Base-by-base conservation (phyloP, 1,140 invertebrate species). In the Leucophenga varia region DNA sequence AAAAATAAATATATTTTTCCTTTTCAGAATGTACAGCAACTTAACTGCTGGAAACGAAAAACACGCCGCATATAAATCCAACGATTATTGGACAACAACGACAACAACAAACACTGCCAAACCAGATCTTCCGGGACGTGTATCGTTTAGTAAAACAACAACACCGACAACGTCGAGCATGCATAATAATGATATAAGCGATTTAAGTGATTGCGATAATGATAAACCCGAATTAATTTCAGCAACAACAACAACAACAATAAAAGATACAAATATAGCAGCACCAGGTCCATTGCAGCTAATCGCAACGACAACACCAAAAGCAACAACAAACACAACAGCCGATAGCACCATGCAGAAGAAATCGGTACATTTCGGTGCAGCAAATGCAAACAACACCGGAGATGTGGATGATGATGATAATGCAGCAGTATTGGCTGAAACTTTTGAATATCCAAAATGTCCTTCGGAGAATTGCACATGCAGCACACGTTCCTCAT, bases 401-500 rank as follows among this genome's bases (percentile, higher is more conserved):
- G 49, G 32, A 7, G 49, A 46, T 1, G 44, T 52, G 20, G n/a
- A n/a, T n/a, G 64, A 43, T 18, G 47, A 50, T 21, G 59, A 58
- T 14, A 21, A 12, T 19, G 25, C 31, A 2, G 64, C 59, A 5
- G 63, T 64, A 0, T 44, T 72, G 20, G 68, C 65, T 2, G 64
- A 74, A 39, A 71, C 65, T 2, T 72, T 64, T 42, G 67, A 75
- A 49, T 74, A 74, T 36, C 65, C 67, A 17, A 72, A 72, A 37
- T 72, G 72, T 21, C 64, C 72, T 10, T 68, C 68, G 25, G 64
- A 74, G 37, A 74, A 72, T 44, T 72, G 69, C 37, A 67, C 67
- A 1, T 73, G 69, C 52, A 74, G 68, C 25, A 75, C 64, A 0
- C 47, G 65, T 17, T 61, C 59, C 20, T 71, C 69, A 1, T 70